These are phyloP conservation scores for Acanthosepion pharaonis DNA, from an alignment of 2,888 invertebrate genomes.

Conservation along the genomic window DNA sequence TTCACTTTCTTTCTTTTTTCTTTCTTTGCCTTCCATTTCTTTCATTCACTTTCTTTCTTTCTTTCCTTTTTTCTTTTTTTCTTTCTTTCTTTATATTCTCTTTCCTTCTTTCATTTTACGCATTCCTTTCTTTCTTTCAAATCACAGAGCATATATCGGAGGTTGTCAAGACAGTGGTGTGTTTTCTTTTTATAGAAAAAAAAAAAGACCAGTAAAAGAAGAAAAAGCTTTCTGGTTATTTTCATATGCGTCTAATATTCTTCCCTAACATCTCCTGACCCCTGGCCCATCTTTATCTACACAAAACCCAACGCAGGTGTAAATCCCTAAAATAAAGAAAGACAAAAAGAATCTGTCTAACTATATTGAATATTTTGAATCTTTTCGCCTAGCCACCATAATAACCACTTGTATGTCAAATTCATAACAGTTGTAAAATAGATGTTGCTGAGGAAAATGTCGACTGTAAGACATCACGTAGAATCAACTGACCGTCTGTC, in stretches of 20 bases:
- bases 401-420: neutral
- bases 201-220: neutral
- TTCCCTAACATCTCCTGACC: neutral
- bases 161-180: too few relatives aligned
- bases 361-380: neutral
- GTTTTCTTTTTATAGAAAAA: neutral
- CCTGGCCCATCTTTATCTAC: neutral
- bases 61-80: neutral
- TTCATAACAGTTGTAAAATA: neutral
- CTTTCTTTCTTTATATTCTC: neutral
- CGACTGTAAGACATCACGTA: neutral
- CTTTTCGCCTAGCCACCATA: neutral
- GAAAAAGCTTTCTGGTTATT: neutral
- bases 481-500: neutral
- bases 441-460: neutral
- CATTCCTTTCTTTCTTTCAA: neutral
- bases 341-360: neutral
- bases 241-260: neutral
- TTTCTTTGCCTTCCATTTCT: neutral
- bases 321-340: slow-evolving; percentile 33
- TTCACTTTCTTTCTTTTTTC: neutral
- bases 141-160: too few relatives aligned
- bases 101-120: neutral
- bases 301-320: slow-evolving; percentile 22
- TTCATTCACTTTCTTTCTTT: neutral